Evolutionary conservation across 2,113 vertebrate species (phyloP).

Genomic region (Herpailurus yagouaroundi): DNA sequence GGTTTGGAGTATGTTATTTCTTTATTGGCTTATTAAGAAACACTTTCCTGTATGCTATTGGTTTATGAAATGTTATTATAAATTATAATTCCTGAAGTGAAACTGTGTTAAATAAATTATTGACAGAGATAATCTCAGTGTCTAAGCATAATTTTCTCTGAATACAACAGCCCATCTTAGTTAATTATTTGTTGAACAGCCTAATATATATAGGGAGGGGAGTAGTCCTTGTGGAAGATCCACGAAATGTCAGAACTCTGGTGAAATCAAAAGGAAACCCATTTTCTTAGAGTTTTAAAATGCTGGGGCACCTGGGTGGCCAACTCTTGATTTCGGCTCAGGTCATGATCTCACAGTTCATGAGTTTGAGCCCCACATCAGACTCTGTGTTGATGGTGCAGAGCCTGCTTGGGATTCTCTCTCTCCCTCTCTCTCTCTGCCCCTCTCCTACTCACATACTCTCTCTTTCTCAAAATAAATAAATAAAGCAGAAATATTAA

Average conservation of each 20-base stretch:
- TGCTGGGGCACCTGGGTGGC: background rate
- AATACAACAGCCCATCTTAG: background rate
- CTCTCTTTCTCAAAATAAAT: no score
- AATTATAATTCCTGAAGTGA: background rate
- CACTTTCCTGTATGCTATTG: background rate
- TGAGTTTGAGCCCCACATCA: no score
- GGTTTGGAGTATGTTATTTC: background rate
- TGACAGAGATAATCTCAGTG: background rate
- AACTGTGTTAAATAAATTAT: background rate
- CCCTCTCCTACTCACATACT: no score
- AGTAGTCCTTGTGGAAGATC: background rate
- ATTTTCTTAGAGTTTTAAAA: background rate
- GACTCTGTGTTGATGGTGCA: no score
- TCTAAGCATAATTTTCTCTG: background rate
- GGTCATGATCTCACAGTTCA: no score
- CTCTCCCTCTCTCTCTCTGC: no score
- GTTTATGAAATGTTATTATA: background rate
- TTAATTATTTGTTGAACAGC: background rate
- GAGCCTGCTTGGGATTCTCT: no score
- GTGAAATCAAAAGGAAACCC: background rate
- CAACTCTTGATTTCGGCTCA: no score
- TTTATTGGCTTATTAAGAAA: background rate
- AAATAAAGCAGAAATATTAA: no score
- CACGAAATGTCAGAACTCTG: background rate
- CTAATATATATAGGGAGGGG: background rate